Base-by-base conservation (phyloP, 2,888 invertebrate species). In the Eupithecia pulchellata region DNA sequence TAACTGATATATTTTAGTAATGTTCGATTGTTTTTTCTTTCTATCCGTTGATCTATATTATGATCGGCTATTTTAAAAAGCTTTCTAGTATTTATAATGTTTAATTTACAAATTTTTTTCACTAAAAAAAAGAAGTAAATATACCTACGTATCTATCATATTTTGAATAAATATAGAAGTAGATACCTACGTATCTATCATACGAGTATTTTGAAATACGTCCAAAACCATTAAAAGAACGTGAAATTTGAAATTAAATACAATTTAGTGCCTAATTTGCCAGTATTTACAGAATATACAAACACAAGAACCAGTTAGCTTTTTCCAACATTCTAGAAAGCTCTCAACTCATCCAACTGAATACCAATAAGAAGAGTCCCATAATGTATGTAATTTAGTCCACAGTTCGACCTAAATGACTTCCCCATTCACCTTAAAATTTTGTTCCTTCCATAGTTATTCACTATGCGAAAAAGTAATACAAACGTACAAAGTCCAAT, bases 1-100 rank as follows among this genome's bases (percentile, higher is more conserved):
- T 63, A 9, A 13, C 63, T 20, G 25, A 29, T 42, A n/a, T 42
- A 70, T 73, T 74, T 32, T 4, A 32, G 4, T 5, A 17, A 36
- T 36, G n/a, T 47, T 47, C 47, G 42, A 20, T n/a, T 42, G 2
- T 0, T n/a, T 42, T 42, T 42, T n/a, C n/a, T n/a, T n/a, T n/a
- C 42, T 42, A 42, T 42, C 42, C 5, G n/a, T 42, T n/a, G 42
- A 42, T 42, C 8, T n/a, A 42, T 8, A n/a, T 47, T 42, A n/a
- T n/a, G 42, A n/a, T 13, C 5, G 42, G 1, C 3, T 42, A 6
- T n/a, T 39, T 39, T 17, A 39, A n/a, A 39, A n/a, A n/a, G 42
- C 3, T n/a, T 42, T 39, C 17, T 17, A 39, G 39, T 6, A n/a
- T n/a, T 42, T n/a, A 36, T n/a, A 13, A 42, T 42, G 42, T 42